These are phyloP conservation scores for Acanthopleura granulata DNA, from an alignment of 2,888 invertebrate genomes.

Conservation along the genomic window DNA sequence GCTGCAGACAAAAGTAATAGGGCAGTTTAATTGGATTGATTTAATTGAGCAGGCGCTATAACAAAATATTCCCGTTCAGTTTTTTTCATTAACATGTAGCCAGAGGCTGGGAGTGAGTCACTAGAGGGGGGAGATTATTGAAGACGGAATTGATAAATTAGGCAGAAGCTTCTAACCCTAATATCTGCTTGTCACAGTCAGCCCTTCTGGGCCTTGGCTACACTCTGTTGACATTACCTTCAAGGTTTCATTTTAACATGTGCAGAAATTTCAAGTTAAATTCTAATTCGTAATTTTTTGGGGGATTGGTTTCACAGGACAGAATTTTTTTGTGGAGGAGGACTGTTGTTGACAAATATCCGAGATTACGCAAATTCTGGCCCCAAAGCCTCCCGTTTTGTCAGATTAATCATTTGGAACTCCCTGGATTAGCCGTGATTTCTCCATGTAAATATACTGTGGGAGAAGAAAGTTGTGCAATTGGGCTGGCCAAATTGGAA, in stretches of 20 bases:
- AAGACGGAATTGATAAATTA: conserved; percentile 7
- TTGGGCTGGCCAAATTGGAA: background rate
- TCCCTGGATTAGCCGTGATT: too few species aligned
- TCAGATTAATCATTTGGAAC: too few species aligned
- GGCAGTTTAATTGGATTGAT: conserved; percentile 3
- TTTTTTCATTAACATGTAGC: conserved; percentile 10
- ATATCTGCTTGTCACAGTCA: background rate
- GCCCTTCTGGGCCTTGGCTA: too few species aligned
- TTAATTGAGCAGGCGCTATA: conserved; percentile 10
- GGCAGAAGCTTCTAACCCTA: conserved; percentile 1
- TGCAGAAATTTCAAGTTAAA: too few species aligned
- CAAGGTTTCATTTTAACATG: too few species aligned
- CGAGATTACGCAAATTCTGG: too few species aligned
- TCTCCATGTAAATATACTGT: background rate
- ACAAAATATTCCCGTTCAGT: conserved; percentile 2
- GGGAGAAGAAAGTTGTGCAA: conserved; percentile 4
- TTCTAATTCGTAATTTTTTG: too few species aligned
- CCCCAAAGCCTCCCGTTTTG: too few species aligned
- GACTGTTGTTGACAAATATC: too few species aligned
- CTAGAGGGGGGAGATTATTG: background rate
- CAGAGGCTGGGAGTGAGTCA: background rate
- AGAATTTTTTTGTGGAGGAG: too few species aligned
- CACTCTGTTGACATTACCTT: too few species aligned
- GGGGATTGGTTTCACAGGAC: too few species aligned
- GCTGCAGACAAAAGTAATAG: conserved; percentile 7